Conservation (phyloP, 2,888 invertebrate genomes). For the Tetranychus truncatus region DNA sequence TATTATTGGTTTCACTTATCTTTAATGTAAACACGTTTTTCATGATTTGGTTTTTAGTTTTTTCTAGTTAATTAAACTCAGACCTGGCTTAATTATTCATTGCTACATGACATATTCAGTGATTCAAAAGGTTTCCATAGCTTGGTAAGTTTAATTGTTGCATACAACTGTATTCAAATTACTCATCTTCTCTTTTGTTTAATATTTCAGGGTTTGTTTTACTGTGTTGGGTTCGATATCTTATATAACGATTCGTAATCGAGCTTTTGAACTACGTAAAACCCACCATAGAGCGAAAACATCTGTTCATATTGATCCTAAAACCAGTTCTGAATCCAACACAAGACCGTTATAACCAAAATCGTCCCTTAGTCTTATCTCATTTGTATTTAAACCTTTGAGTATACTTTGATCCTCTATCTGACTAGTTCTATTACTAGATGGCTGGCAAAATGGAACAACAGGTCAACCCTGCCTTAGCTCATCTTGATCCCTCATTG, state of each 20-base stretch:
- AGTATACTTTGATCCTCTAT: neutral
- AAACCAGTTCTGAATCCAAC: too few relatives aligned
- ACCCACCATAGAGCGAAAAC: neutral
- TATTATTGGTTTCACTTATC: neutral
- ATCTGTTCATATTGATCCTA: neutral
- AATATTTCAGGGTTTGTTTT: neutral
- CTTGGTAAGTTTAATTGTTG: neutral
- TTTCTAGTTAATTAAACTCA: neutral
- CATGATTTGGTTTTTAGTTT: neutral
- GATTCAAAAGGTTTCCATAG: neutral
- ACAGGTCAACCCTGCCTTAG: neutral
- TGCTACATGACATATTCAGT: neutral
- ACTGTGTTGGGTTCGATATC: neutral
- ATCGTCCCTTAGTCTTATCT: too few relatives aligned
- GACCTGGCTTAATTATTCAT: neutral
- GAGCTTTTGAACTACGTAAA: neutral
- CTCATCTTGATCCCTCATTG: neutral
- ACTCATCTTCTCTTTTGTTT: neutral
- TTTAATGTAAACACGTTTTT: neutral
- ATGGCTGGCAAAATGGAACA: neutral
- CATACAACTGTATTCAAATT: neutral
- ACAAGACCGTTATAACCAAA: too few relatives aligned
- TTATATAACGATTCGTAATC: neutral
- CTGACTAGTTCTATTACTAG: neutral
- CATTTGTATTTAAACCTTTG: neutral